Conservation (phyloP, 2,113 vertebrate genomes). For the Heterocephalus glaber region DNA sequence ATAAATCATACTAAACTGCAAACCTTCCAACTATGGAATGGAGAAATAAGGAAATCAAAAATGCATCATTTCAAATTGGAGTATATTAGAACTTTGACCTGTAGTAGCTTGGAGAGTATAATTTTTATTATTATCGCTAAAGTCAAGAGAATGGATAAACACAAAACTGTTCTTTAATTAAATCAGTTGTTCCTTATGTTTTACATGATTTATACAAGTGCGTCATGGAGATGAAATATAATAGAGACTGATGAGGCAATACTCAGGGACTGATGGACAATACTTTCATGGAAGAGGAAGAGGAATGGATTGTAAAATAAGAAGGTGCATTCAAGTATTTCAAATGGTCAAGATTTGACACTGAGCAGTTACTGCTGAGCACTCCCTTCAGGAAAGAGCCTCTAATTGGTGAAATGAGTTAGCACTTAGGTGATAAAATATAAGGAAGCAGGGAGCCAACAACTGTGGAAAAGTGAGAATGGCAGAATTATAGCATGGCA, state of each 20-base stretch:
- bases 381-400: slow-evolving; percentile 49
- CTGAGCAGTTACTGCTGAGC: slow-evolving; percentile 46
- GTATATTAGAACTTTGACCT: slow-evolving; percentile 8
- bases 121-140: slow-evolving; percentile 58
- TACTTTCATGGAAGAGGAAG: slow-evolving; percentile 95
- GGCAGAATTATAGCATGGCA: slow-evolving; percentile 29
- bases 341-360: slow-evolving; percentile 86
- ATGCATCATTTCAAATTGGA: neutral
- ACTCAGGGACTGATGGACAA: slow-evolving; percentile 92
- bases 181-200: neutral
- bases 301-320: slow-evolving; percentile 95
- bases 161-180: slow-evolving; percentile 49
- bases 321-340: slow-evolving; percentile 89
- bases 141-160: neutral
- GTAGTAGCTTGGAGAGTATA: slow-evolving; percentile 3
- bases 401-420: neutral
- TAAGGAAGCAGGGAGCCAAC: slow-evolving; percentile 83
- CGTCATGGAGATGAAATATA: slow-evolving; percentile 61
- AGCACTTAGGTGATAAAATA: slow-evolving; percentile 70
- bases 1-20: slow-evolving; percentile 50
- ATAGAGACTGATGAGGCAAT: slow-evolving; percentile 80
- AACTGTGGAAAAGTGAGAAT: slow-evolving; percentile 82
- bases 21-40: slow-evolving; percentile 51
- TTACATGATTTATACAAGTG: neutral
- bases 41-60: slow-evolving; percentile 13